Conservation (phyloP, 2,113 vertebrate species). For the Macquaria ambigua region DNA sequence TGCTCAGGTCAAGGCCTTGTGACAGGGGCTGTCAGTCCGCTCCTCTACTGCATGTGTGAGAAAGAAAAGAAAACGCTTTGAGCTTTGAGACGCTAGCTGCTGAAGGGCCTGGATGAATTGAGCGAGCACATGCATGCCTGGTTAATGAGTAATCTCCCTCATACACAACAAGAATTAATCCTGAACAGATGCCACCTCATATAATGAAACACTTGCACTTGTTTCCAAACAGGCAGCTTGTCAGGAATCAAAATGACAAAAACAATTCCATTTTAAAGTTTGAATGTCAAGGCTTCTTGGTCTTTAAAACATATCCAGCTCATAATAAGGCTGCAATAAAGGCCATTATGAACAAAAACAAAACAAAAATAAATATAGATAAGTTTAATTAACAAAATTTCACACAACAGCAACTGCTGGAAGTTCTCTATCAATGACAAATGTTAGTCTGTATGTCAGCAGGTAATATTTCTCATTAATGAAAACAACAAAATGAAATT, state of each 20-base stretch:
- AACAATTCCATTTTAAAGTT: not conserved
- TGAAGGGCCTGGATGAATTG: slow-evolving; percentile 1
- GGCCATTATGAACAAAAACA: not conserved
- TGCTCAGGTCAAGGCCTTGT: slow-evolving; percentile 72
- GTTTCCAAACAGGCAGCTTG: slow-evolving; percentile 39
- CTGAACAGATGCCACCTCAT: slow-evolving; percentile 54
- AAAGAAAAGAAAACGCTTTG: slow-evolving; percentile 14
- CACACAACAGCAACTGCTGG: slow-evolving; percentile 6
- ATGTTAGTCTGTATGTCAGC: slow-evolving; percentile 20
- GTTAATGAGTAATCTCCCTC: slow-evolving; percentile 43
- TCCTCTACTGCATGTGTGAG: slow-evolving; percentile 10
- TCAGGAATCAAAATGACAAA: slow-evolving; percentile 10
- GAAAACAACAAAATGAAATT: slow-evolving; percentile 45
- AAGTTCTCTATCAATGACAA: slow-evolving; percentile 13
- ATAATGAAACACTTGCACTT: slow-evolving; percentile 47
- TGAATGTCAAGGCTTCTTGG: not conserved
- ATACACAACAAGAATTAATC: slow-evolving; percentile 38
- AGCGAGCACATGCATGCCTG: slow-evolving; percentile 25
- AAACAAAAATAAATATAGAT: not conserved
- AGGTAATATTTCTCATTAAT: slow-evolving; percentile 29
- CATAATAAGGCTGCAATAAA: not conserved
- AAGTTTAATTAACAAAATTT: not conserved
- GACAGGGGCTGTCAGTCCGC: slow-evolving; percentile 72
- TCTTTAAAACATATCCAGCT: not conserved
- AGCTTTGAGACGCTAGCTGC: not conserved